Conservation (phyloP, 2,113 vertebrate species). For the Oxyura jamaicensis region DNA sequence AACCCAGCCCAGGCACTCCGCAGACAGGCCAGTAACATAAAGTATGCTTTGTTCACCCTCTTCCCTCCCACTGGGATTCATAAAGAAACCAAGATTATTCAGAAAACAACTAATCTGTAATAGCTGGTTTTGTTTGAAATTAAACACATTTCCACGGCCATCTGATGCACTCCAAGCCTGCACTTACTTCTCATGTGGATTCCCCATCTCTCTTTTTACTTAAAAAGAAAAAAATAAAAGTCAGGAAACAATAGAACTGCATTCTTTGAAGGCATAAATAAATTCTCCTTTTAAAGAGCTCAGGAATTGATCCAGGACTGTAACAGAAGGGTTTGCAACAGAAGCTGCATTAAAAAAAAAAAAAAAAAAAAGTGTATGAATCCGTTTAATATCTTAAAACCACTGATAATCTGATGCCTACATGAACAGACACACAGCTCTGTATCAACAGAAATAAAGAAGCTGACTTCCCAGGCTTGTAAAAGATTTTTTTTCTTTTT, state of each 20-base stretch:
- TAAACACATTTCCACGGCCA: not conserved
- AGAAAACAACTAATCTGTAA: constrained; percentile 1
- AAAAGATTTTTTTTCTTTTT: not conserved
- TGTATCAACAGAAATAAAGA: not conserved
- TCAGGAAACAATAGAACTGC: not conserved
- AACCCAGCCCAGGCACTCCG: not conserved
- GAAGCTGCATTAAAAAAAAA: not conserved
- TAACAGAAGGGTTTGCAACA: not conserved
- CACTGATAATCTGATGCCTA: not conserved
- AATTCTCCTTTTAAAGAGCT: not conserved
- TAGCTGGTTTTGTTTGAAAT: not conserved
- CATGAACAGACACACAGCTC: not conserved
- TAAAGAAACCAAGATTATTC: not conserved
- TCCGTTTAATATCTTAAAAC: not conserved
- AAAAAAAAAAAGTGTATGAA: not conserved
- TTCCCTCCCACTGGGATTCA: constrained; percentile 8
- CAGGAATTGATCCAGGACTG: not conserved
- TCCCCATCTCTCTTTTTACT: not conserved
- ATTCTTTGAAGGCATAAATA: not conserved
- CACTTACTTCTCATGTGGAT: not conserved
- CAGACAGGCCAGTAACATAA: not conserved
- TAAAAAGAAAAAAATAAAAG: not conserved
- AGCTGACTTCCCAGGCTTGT: not conserved
- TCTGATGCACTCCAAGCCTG: not conserved
- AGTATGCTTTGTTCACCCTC: constrained; percentile 15